Percentiles rank a stretch among this genome's conserved stretches.
phyloP scores from a whole-genome alignment of 2,888 invertebrate genomes.

The Trachelus tabidus region DNA sequence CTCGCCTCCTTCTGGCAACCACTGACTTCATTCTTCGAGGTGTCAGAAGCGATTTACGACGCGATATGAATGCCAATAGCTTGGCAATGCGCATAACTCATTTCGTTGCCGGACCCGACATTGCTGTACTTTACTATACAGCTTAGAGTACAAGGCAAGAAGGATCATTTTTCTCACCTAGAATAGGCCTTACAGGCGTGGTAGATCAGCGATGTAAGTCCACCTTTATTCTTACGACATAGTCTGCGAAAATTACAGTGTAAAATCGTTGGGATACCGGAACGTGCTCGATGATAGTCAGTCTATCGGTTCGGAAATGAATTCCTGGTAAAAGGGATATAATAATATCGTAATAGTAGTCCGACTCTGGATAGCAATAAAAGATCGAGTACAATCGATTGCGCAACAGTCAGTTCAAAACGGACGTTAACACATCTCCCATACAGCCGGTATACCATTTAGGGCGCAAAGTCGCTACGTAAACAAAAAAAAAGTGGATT shows the following conservation, averaged over 20 bases:
- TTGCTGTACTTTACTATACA: not conserved
- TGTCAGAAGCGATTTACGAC: constrained; percentile 54
- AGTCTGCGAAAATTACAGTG: not conserved
- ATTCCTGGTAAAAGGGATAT: not conserved
- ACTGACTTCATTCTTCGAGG: constrained; percentile 54
- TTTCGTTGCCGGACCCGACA: not conserved
- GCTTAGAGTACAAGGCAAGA: not conserved
- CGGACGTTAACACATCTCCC: not conserved
- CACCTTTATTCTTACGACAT: not conserved
- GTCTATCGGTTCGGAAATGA: not conserved
- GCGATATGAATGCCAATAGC: constrained; percentile 30
- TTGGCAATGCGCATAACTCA: constrained; percentile 11
- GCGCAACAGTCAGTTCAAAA: not conserved
- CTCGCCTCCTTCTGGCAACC: constrained; percentile 39
- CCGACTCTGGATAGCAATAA: not conserved
- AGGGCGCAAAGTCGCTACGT: not conserved
- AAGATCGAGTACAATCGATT: not conserved
- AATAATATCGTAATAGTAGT: not conserved
- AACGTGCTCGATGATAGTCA: not conserved
- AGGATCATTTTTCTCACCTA: not conserved
- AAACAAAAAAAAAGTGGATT: not conserved
- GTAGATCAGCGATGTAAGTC: not conserved
- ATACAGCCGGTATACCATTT: not conserved
- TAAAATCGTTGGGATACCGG: not conserved
- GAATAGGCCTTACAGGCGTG: not conserved